These are phyloP conservation scores for Hemithea aestivaria DNA, from an alignment of 2,888 invertebrate genomes.

Conservation along the genomic window DNA sequence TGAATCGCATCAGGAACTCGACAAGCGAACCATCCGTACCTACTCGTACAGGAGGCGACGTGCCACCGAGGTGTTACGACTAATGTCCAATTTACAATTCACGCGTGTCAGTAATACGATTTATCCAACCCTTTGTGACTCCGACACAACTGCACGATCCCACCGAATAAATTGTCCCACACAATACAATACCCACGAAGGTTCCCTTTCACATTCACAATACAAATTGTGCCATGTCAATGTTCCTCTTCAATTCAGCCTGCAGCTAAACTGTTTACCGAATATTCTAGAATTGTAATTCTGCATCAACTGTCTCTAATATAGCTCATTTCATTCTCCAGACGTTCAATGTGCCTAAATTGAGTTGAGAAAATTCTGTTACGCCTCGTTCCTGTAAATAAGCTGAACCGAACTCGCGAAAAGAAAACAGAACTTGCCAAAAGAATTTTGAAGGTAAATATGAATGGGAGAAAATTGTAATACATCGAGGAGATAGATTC, in stretches of 20 bases:
- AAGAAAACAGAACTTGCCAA: conserved; percentile 49
- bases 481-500: conserved; percentile 46
- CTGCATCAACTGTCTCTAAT: conserved; percentile 28
- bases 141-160: conserved; percentile 48
- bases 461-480: conserved; percentile 49
- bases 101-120: conserved; percentile 72
- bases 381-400: conserved; percentile 53
- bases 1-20: conserved; percentile 20
- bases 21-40: conserved; percentile 3
- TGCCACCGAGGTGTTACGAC: conserved; percentile 57
- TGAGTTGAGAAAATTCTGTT: conserved; percentile 48
- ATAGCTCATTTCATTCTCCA: conserved; percentile 45
- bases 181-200: conserved; percentile 53
- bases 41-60: conserved; percentile 3
- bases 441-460: conserved; percentile 47
- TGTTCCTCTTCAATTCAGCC: neutral
- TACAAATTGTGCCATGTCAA: conserved; percentile 21
- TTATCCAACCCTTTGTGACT: conserved; percentile 73
- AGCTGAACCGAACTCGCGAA: conserved; percentile 29
- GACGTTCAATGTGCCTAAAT: conserved; percentile 57
- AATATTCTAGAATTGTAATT: conserved; percentile 17
- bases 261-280: conserved; percentile 14
- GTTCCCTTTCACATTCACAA: conserved; percentile 32
- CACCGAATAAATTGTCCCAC: conserved; percentile 54
- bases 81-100: conserved; percentile 79